phyloP scores from a whole-genome alignment of 2,888 invertebrate species.

The Pseudococcus jackbeardsleyi region DNA sequence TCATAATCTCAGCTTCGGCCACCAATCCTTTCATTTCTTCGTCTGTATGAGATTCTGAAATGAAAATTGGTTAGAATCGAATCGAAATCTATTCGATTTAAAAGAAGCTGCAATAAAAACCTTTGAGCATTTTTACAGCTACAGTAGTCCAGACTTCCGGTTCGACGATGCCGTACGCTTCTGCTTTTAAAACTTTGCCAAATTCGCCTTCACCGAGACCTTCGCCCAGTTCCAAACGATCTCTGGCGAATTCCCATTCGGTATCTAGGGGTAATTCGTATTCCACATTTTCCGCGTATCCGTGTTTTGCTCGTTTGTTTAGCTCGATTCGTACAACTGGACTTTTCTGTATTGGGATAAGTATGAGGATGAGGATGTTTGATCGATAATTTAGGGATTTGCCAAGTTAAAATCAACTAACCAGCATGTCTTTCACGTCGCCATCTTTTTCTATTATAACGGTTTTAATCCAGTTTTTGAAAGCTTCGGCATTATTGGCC shows the following conservation, averaged over 20 bases:
- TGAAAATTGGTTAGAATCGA: conserved; percentile 61
- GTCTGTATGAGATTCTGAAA: conserved; percentile 93
- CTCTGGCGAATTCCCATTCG: conserved; percentile 92
- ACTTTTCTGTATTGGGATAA: conserved; percentile 76
- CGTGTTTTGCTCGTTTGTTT: conserved; percentile 78
- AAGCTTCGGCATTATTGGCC: background rate
- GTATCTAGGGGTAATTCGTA: conserved; percentile 96
- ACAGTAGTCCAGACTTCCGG: conserved; percentile 82
- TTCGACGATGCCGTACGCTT: conserved; percentile 81
- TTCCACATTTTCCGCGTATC: conserved; percentile 84
- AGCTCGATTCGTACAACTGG: conserved; percentile 94
- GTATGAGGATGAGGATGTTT: background rate
- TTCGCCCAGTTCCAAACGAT: conserved; percentile 82
- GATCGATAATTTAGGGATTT: background rate
- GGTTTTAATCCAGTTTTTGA: conserved; percentile 88
- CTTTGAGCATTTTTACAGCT: conserved; percentile 98
- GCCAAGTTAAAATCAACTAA: conserved; percentile 76
- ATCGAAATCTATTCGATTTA: conserved; percentile 58
- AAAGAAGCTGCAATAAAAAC: conserved; percentile 71
- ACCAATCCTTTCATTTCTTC: conserved; percentile 97
- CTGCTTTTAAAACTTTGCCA: conserved; percentile 93
- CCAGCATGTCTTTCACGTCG: conserved; percentile 72
- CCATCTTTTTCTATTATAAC: conserved; percentile 87
- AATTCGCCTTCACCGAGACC: conserved; percentile 97
- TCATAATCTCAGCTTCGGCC: conserved; percentile 99